Percentiles rank a stretch among this genome's conserved stretches.
These are phyloP conservation scores for Drosophila birchii DNA, from an alignment of 2,888 invertebrate genomes.

Conservation along the genomic window DNA sequence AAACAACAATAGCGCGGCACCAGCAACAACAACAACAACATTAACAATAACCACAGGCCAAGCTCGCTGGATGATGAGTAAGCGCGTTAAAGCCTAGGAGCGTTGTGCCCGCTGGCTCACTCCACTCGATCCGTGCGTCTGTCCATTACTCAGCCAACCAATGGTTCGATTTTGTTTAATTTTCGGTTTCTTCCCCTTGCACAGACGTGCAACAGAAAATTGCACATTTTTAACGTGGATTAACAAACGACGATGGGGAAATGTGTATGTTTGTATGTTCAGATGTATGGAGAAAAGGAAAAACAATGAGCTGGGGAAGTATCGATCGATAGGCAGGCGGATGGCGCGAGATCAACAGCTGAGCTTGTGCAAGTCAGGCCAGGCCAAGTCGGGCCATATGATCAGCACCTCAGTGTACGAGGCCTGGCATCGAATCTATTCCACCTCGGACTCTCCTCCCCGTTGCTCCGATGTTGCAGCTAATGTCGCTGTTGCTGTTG, in stretches of 20 bases:
- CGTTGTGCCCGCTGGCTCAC: slow-evolving; percentile 39
- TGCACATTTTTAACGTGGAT: slow-evolving; percentile 56
- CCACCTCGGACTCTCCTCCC: slow-evolving; percentile 14
- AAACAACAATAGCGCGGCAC: slow-evolving; percentile 26
- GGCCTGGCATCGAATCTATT: slow-evolving; percentile 27
- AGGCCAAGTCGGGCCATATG: slow-evolving; percentile 33
- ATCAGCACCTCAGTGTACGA: slow-evolving; percentile 25
- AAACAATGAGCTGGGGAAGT: slow-evolving; percentile 43
- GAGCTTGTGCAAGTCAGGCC: slow-evolving; percentile 38
- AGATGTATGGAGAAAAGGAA: slow-evolving; percentile 21
- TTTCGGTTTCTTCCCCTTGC: slow-evolving; percentile 34
- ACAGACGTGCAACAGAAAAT: slow-evolving; percentile 64
- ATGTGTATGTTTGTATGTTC: slow-evolving; percentile 7
- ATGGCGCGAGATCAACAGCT: slow-evolving; percentile 45
- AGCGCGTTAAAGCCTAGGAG: slow-evolving; percentile 53
- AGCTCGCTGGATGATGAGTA: slow-evolving; percentile 70
- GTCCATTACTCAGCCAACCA: slow-evolving; percentile 33
- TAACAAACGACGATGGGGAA: slow-evolving; percentile 58
- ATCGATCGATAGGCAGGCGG: slow-evolving; percentile 36
- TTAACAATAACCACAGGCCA: slow-evolving; percentile 33
- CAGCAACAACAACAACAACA: slow-evolving; percentile 6
- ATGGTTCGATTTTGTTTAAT: slow-evolving; percentile 52
- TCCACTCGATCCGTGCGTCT: slow-evolving; percentile 25
- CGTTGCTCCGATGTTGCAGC: slow-evolving; percentile 12
- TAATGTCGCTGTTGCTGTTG: slow-evolving; percentile 17